Evolutionary conservation across 2,797 vertebrate genomes (phyloP).

Genomic region (Moxostoma hubbsi): DNA sequence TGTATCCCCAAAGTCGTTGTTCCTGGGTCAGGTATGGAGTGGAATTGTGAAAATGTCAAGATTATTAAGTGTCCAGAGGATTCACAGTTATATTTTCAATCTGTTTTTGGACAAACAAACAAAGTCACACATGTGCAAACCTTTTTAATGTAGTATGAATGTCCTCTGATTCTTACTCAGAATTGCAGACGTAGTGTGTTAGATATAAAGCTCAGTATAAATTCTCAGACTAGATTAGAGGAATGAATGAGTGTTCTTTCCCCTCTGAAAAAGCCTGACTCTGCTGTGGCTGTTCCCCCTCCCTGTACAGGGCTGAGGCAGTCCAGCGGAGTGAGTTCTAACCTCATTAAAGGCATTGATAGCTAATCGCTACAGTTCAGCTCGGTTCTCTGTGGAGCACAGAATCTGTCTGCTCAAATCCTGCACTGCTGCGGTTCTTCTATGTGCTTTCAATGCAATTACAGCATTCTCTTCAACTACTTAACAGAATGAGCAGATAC

Average conservation of each 20-base stretch:
- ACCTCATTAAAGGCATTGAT: conserved; percentile 58
- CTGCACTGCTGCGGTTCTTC: conserved; percentile 26
- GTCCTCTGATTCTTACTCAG: not conserved
- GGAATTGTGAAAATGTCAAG: not conserved
- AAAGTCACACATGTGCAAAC: not conserved
- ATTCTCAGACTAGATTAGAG: conserved; percentile 1
- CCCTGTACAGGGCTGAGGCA: conserved; percentile 12
- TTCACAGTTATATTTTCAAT: not conserved
- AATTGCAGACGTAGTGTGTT: conserved; percentile 6
- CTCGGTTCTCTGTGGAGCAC: conserved; percentile 17
- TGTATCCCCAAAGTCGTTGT: conserved; percentile 29
- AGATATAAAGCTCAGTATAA: not conserved
- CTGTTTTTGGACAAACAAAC: not conserved
- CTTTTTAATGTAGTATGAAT: not conserved
- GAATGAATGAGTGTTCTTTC: conserved; percentile 29
- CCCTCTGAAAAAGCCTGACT: conserved; percentile 28
- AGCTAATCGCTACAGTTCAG: conserved; percentile 47
- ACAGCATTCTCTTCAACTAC: not conserved
- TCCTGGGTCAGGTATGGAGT: conserved; percentile 9
- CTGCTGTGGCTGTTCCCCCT: conserved; percentile 24
- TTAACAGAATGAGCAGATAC: not conserved
- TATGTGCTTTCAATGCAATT: conserved; percentile 25
- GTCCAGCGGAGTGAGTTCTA: conserved; percentile 47
- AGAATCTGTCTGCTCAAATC: conserved; percentile 28
- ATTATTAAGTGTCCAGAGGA: not conserved